phyloP scores from a whole-genome alignment of 2,888 invertebrate genomes.

The Drosophila seclusa region DNA sequence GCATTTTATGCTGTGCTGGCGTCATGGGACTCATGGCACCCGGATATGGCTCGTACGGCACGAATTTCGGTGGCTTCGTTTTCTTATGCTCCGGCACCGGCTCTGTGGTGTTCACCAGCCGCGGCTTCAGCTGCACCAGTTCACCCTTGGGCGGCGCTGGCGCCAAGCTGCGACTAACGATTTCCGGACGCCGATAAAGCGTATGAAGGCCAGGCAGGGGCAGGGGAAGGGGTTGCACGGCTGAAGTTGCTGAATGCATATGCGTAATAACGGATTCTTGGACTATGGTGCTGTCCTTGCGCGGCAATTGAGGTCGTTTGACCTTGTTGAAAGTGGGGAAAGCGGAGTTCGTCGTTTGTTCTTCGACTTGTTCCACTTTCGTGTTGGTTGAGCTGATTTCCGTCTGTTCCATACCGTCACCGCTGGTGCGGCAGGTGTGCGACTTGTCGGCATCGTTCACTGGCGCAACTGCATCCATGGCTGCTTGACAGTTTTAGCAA shows the following conservation, averaged over 20 bases:
- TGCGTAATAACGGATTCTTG: conserved; percentile 67
- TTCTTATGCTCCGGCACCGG: conserved; percentile 78
- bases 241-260: conserved; percentile 42
- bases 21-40: conserved; percentile 92
- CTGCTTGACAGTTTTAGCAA: conserved; percentile 10
- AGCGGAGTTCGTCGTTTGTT: conserved; percentile 1
- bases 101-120: conserved; percentile 85
- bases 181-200: conserved; percentile 77
- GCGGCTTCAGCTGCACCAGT: conserved; percentile 88
- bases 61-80: conserved; percentile 90
- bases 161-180: conserved; percentile 81
- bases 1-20: conserved; percentile 84
- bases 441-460: conserved; percentile 24
- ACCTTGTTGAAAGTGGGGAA: conserved; percentile 21
- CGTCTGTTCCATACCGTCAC: conserved; percentile 91
- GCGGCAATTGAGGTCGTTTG: conserved; percentile 60
- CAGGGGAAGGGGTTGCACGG: conserved; percentile 41
- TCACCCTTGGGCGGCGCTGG: conserved; percentile 86
- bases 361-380: conserved; percentile 64
- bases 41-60: conserved; percentile 95
- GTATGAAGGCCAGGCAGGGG: conserved; percentile 80
- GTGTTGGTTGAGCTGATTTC: conserved; percentile 60
- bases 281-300: conserved; percentile 68
- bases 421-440: conserved; percentile 87
- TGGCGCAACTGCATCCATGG: conserved; percentile 47